Evolutionary conservation across 2,113 vertebrate genomes (phyloP).

Genomic region (Thymallus thymallus): DNA sequence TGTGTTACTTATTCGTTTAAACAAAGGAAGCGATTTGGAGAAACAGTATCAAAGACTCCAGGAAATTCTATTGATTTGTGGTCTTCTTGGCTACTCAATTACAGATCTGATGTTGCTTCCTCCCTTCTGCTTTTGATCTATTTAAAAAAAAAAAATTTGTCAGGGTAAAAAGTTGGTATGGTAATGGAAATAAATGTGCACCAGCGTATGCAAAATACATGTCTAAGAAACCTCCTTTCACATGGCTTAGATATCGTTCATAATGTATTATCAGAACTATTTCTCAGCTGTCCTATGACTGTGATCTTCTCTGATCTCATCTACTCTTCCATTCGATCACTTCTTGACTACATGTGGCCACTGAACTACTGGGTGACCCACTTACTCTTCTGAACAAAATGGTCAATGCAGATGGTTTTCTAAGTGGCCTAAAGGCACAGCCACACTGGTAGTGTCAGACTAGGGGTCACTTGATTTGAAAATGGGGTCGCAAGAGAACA

Average conservation of each 20-base stretch:
- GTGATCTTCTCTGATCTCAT: neutral
- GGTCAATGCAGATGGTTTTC: neutral
- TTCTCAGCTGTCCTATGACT: neutral
- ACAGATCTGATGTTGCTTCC: constrained; percentile 31
- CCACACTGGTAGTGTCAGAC: too few relatives aligned
- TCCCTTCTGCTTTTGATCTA: constrained; percentile 45
- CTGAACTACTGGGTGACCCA: constrained; percentile 39
- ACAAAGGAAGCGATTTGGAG: constrained; percentile 8
- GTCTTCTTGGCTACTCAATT: constrained; percentile 36
- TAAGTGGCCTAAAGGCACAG: constrained; percentile 32
- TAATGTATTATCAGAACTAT: too few relatives aligned
- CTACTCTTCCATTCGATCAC: neutral
- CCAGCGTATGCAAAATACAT: too few relatives aligned
- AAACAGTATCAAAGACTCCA: constrained; percentile 12
- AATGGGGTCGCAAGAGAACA: too few relatives aligned
- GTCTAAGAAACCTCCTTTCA: too few relatives aligned
- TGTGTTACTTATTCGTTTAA: constrained; percentile 17
- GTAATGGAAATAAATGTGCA: constrained; percentile 7
- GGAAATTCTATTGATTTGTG: constrained; percentile 33
- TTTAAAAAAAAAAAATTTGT: too few relatives aligned
- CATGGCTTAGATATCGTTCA: too few relatives aligned
- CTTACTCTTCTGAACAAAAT: constrained; percentile 34
- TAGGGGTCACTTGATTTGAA: neutral
- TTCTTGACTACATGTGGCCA: neutral
- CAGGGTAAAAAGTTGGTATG: neutral